These are phyloP conservation scores for Falcunculus frontatus DNA, from an alignment of 2,113 vertebrate genomes.

Conservation along the genomic window DNA sequence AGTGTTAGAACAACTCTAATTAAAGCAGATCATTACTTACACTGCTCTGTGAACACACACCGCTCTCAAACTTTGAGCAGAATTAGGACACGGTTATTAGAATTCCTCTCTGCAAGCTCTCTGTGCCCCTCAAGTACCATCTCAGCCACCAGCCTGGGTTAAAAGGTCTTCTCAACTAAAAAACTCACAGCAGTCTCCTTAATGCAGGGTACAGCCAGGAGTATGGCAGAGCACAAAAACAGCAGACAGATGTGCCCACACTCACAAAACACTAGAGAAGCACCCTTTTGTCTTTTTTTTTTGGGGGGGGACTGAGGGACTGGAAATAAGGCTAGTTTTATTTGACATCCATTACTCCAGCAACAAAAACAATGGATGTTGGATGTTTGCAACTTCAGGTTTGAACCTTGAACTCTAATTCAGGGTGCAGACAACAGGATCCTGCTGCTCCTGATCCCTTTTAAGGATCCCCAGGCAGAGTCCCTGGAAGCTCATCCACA, in stretches of 20 bases:
- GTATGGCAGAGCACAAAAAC: not conserved
- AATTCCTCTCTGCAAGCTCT: not conserved
- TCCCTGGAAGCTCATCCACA: not conserved
- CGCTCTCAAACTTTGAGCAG: not conserved
- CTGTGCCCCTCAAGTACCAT: not conserved
- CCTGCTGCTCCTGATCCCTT: not conserved
- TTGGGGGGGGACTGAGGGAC: not conserved
- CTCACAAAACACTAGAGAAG: not conserved
- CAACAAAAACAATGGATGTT: not conserved
- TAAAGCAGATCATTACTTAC: not conserved
- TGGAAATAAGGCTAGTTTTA: not conserved
- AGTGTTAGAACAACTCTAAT: not conserved
- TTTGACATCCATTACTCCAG: not conserved
- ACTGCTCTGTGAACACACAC: not conserved
- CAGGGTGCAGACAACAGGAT: not conserved
- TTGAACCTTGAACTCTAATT: not conserved
- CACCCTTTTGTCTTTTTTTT: not conserved
- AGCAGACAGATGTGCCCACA: not conserved
- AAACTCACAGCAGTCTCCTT: not conserved
- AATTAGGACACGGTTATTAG: not conserved
- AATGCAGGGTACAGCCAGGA: not conserved
- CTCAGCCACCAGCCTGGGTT: not conserved
- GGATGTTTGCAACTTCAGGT: not conserved
- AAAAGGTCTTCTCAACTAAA: not conserved
- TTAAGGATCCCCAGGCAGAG: not conserved